Percentiles rank a stretch among this genome's conserved stretches.
These are phyloP conservation scores for Epinephelus fuscoguttatus DNA, from an alignment of 2,113 vertebrate genomes.

Conservation along the genomic window DNA sequence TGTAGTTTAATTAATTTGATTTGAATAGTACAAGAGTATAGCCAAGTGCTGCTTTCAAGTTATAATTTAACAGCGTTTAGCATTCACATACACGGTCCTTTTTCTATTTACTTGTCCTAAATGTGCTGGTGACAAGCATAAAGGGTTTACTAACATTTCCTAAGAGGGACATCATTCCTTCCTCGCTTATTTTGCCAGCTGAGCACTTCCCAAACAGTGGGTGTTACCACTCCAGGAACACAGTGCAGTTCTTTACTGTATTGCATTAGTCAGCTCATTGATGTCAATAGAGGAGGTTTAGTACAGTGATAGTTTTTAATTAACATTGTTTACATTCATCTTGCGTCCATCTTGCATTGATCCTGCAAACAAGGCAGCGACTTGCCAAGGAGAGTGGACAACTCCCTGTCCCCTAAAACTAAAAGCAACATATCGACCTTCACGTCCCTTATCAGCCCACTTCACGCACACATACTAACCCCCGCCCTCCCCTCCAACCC, in stretches of 20 bases:
- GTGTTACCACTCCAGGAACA: constrained; percentile 51
- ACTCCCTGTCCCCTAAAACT: constrained; percentile 60
- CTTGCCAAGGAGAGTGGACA: constrained; percentile 48
- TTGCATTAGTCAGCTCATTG: constrained; percentile 65
- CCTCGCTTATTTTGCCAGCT: constrained; percentile 49
- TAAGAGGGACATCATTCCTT: constrained; percentile 43
- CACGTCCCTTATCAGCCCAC: constrained; percentile 61
- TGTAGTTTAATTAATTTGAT: constrained; percentile 65
- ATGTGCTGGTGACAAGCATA: constrained; percentile 32
- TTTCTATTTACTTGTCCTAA: constrained; percentile 31
- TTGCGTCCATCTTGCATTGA: constrained; percentile 55
- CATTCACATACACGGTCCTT: constrained; percentile 4
- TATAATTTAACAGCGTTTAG: constrained; percentile 44
- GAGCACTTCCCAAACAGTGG: constrained; percentile 50
- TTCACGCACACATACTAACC: constrained; percentile 51
- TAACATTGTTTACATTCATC: constrained; percentile 71
- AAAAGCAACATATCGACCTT: constrained; percentile 68
- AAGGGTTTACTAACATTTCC: constrained; percentile 48
- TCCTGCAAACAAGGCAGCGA: constrained; percentile 46
- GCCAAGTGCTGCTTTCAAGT: constrained; percentile 41
- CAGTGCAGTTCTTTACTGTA: constrained; percentile 39
- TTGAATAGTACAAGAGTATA: constrained; percentile 35
- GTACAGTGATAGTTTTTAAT: constrained; percentile 71
- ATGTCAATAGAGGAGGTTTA: constrained; percentile 62
- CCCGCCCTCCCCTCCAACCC: constrained; percentile 9